These are phyloP conservation scores for Rhingia rostrata DNA, from an alignment of 2,888 invertebrate species.

Conservation along the genomic window DNA sequence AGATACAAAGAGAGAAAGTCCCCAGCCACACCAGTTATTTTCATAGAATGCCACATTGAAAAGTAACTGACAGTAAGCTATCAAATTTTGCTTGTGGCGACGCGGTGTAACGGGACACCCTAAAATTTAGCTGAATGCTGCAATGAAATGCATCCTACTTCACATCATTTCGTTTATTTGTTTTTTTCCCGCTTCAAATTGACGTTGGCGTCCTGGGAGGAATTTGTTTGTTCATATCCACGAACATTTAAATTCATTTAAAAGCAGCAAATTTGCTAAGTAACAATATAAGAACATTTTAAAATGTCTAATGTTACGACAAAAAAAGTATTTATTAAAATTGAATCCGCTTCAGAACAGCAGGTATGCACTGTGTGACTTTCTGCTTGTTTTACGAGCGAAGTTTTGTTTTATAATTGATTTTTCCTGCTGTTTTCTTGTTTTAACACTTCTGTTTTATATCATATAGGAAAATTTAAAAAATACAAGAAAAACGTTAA, in stretches of 20 bases:
- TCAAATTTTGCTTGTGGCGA: no score
- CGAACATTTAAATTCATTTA: background rate
- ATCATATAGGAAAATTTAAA: constrained; percentile 84
- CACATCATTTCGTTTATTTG: constrained; percentile 10
- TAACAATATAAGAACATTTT: constrained; percentile 29
- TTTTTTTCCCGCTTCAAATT: constrained; percentile 53
- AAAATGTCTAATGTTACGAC: constrained; percentile 81
- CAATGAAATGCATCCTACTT: constrained; percentile 26
- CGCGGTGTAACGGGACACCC: no score
- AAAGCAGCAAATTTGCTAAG: constrained; percentile 5
- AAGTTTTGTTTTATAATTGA: background rate
- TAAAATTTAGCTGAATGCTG: constrained; percentile 1
- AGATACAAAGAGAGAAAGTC: no score
- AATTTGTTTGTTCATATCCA: background rate
- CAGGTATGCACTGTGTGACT: constrained; percentile 76
- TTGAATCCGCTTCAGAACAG: constrained; percentile 82
- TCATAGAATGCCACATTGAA: no score
- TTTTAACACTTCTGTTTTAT: background rate
- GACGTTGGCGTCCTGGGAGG: constrained; percentile 38
- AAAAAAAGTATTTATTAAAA: constrained; percentile 82
- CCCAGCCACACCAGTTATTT: no score
- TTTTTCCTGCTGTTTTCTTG: background rate
- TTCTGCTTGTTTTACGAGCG: constrained; percentile 35
- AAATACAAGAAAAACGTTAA: constrained; percentile 87
- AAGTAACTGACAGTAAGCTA: no score